Percentiles rank a stretch among this genome's conserved stretches.
Evolutionary conservation across 2,888 invertebrate species (phyloP).

Genomic region (Marronus borbonicus): DNA sequence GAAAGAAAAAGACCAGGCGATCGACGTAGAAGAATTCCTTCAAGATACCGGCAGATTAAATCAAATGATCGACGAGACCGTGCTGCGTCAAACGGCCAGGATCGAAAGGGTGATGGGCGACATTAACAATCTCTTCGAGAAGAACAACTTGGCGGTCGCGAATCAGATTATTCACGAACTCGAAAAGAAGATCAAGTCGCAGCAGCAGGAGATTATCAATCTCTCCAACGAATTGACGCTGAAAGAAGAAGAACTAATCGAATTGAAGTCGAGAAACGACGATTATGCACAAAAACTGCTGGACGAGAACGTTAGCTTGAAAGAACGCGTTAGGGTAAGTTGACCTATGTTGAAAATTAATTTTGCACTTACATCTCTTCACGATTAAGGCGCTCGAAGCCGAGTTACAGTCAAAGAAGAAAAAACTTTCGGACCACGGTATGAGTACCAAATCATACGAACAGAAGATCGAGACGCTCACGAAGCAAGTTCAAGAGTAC

Average conservation of each 20-base stretch:
- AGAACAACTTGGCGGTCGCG: conserved; percentile 54
- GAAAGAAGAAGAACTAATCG: conserved; percentile 52
- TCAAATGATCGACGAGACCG: conserved; percentile 60
- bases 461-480: conserved; percentile 69
- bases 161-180: conserved; percentile 54
- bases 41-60: conserved; percentile 62
- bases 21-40: conserved; percentile 59
- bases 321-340: conserved; percentile 48
- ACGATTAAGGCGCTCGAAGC: conserved; percentile 61
- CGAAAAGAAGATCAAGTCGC: conserved; percentile 58
- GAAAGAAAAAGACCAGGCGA: conserved; percentile 58
- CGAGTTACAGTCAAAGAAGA: conserved; percentile 63
- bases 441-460: conserved; percentile 56
- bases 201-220: conserved; percentile 38
- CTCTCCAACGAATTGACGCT: conserved; percentile 50
- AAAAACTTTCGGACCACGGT: conserved; percentile 50
- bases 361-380: background rate
- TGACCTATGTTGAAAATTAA: background rate
- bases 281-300: conserved; percentile 32
- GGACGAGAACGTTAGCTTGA: conserved; percentile 48
- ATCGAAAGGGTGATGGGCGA: conserved; percentile 61
- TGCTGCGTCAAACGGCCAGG: conserved; percentile 60
- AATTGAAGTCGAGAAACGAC: conserved; percentile 43
- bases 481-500: conserved; percentile 69
- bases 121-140: conserved; percentile 60